Conservation (phyloP, 2,888 invertebrate species). For the Agonopterix subpropinquella region DNA sequence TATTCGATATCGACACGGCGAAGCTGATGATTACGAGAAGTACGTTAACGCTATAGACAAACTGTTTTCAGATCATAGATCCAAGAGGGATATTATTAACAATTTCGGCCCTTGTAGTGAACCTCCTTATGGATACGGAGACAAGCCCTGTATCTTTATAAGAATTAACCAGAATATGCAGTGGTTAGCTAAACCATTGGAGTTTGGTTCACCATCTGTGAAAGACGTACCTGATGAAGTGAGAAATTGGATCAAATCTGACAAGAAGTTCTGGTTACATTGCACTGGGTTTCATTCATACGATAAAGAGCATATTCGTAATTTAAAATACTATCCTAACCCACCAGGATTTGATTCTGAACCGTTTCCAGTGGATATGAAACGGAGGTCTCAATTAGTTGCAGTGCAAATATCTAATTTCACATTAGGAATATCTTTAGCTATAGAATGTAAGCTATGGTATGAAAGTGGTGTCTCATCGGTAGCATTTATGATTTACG, state of each 20-base stretch:
- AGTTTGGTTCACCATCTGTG: slow-evolving; percentile 24
- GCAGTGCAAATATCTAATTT: slow-evolving; percentile 55
- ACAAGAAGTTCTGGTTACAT: slow-evolving; percentile 46
- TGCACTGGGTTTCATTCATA: slow-evolving; percentile 49
- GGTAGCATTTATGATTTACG: slow-evolving; percentile 50
- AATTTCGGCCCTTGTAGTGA: slow-evolving; percentile 50
- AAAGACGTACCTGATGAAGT: slow-evolving; percentile 35
- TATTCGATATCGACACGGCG: slow-evolving; percentile 47
- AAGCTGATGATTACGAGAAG: slow-evolving; percentile 35
- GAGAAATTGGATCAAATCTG: slow-evolving; percentile 33
- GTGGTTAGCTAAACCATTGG: slow-evolving; percentile 50
- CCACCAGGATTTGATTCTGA: slow-evolving; percentile 56
- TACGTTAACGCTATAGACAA: slow-evolving; percentile 46
- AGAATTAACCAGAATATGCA: slow-evolving; percentile 50
- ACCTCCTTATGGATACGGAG: slow-evolving; percentile 54
- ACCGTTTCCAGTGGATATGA: slow-evolving; percentile 35
- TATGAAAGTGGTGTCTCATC: slow-evolving; percentile 45
- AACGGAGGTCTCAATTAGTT: slow-evolving; percentile 36
- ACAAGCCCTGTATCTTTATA: slow-evolving; percentile 50
- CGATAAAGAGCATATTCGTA: slow-evolving; percentile 56
- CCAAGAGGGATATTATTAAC: slow-evolving; percentile 22
- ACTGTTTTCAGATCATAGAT: slow-evolving; percentile 28
- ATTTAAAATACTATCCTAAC: slow-evolving; percentile 50
- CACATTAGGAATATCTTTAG: slow-evolving; percentile 48
- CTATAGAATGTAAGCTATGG: slow-evolving; percentile 55